Base-by-base conservation (phyloP, 2,888 invertebrate genomes). In the Onthophagus sagittarius region DNA sequence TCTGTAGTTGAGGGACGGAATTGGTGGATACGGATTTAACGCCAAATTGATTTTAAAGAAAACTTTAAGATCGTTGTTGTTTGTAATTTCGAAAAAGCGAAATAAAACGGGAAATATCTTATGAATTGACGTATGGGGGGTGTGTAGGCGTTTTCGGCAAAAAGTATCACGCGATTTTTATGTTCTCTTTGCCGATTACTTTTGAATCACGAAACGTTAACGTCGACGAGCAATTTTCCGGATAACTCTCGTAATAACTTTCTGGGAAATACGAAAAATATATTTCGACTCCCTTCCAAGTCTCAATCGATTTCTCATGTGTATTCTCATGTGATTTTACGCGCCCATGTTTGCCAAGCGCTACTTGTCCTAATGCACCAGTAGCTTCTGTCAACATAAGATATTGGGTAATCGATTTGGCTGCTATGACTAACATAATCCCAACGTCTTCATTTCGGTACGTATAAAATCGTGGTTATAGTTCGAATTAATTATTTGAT, bases 361-460 rank as follows among this genome's bases (percentile, higher is more conserved):
- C 74, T 71, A 69, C 74, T 71, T 74, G 71, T 31, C 71, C 74
- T 74, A 74, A 74, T 74, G 74, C 74, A 74, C 67, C 31, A 23
- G 74, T 39, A 62, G 65, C 62, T 53, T 62, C 71, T 74, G n/a
- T 69, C 71, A 65, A 64, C 71, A 74, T 69, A 74, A 32, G 23
- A 31, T 71, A 67, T 72, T 15, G 65, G 67, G 72, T 62, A 72
- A 72, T 72, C 72, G 72, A 72, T 72, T 72, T 15, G 39, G 39
- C 7, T 9, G 39, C 39, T 53, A 53, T 53, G 39, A 53, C 39
- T 53, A 53, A 53, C 39, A 53, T 53, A 53, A 53, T 9, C 39
- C 39, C 11, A 23, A 23, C 39, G 7, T 53, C 39, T 11, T 53
- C 39, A 1, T 53, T 53, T 9, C 39, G 39, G 11, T 53, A 9